Conservation (phyloP, 2,797 vertebrate genomes). For the Anniella stebbinsi region DNA sequence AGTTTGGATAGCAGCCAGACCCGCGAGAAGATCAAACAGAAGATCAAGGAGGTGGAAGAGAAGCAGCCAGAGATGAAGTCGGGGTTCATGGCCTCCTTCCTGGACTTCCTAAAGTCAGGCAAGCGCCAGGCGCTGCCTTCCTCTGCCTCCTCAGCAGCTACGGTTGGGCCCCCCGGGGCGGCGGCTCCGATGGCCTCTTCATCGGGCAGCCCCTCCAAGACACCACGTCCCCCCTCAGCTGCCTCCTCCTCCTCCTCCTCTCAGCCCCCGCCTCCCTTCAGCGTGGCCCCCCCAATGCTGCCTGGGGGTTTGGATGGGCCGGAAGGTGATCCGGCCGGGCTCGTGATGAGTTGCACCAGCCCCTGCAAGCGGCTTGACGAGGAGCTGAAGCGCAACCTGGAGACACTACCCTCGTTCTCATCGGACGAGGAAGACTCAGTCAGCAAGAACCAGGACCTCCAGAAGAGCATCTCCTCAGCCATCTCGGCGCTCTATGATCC, state of each 20-base stretch:
- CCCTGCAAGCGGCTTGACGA: conserved; percentile 93
- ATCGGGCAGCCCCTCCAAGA: conserved; percentile 81
- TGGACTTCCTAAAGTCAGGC: conserved; percentile 93
- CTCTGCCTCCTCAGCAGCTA: conserved; percentile 63
- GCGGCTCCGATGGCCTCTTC: not conserved
- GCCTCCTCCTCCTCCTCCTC: conserved; percentile 78
- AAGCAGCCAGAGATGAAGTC: conserved; percentile 92
- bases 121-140: conserved; percentile 85
- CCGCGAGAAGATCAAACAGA: conserved; percentile 90
- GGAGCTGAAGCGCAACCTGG: conserved; percentile 93
- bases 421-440: conserved; percentile 94
- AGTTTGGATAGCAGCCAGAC: conserved; percentile 85
- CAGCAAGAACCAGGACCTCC: conserved; percentile 94
- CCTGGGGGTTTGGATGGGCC: conserved; percentile 82
- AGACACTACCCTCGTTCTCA: conserved; percentile 93
- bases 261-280: conserved; percentile 72
- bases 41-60: conserved; percentile 91
- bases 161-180: conserved; percentile 33
- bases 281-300: conserved; percentile 68
- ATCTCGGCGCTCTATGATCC: conserved; percentile 93
- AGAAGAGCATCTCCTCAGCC: conserved; percentile 95
- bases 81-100: conserved; percentile 93
- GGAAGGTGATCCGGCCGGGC: conserved; percentile 82
- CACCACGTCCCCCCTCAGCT: conserved; percentile 78
- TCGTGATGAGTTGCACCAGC: conserved; percentile 89